Conservation (phyloP, 53 echinoderm and acorn worm species). For the Holothuria leucospilota region DNA sequence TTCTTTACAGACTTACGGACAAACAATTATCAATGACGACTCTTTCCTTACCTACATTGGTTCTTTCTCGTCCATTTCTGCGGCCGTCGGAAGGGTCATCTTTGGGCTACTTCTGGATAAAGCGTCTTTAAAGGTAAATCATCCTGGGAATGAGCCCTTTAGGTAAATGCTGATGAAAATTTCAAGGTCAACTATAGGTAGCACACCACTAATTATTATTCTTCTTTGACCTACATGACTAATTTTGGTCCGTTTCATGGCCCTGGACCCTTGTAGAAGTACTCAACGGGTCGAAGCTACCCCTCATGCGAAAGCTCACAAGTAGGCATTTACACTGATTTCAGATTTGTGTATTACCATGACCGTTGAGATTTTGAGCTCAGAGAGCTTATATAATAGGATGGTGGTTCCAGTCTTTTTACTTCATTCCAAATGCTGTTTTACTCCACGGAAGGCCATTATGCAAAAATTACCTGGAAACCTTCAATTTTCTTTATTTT, state of each 20-base stretch:
- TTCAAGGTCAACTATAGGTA: neutral
- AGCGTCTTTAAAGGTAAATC: slow-evolving; percentile 22
- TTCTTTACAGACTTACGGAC: slow-evolving; percentile 32
- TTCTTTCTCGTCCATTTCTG: neutral
- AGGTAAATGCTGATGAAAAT: neutral
- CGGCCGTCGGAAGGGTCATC: slow-evolving; percentile 15
- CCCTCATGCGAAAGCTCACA: neutral
- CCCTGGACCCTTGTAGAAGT: neutral
- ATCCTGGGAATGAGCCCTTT: neutral
- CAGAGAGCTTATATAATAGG: too few species aligned
- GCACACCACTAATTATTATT: neutral
- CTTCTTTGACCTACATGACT: too few species aligned
- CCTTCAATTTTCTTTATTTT: too few species aligned
- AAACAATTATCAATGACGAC: neutral
- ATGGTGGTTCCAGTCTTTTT: too few species aligned
- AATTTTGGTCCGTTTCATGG: too few species aligned
- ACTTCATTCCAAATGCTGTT: too few species aligned
- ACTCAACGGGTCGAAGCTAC: neutral
- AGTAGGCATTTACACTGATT: too few species aligned
- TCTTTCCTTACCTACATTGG: slow-evolving; percentile 16
- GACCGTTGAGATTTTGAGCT: too few species aligned
- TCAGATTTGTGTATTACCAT: too few species aligned
- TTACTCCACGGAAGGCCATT: too few species aligned
- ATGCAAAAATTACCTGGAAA: too few species aligned
- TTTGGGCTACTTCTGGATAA: slow-evolving; percentile 12